Base-by-base conservation (phyloP, 2,888 invertebrate genomes). In the Eulithis prunata region DNA sequence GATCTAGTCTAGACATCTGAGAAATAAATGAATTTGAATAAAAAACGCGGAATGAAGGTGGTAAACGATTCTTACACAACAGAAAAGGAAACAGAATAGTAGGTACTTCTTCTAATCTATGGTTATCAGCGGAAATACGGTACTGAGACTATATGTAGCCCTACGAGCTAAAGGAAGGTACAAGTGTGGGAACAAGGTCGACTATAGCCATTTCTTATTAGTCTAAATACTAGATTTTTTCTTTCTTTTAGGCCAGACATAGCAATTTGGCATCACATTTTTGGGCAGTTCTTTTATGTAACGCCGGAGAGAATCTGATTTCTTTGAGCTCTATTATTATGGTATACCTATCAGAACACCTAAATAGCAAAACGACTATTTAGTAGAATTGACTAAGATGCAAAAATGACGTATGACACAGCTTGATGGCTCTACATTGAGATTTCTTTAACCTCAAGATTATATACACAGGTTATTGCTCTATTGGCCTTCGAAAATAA, bases 401-500 rank as follows among this genome's bases (percentile, higher is more conserved):
- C n/a, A n/a, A n/a, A n/a, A n/a, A n/a, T n/a, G n/a, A n/a, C n/a
- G 21, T 21, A 21, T 21, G 21, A 21, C 21, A 21, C 21, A 21
- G 21, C 21, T 21, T 21, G 21, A 32, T 32, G 6, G 32, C 14
- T 13, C 12, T 52, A 55, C 43, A 8, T 21, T 21, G 21, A 21
- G 21, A 49, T 64, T 41, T 28, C 59, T 64, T 58, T 62, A 64
- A 62, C 61, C 58, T 45, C 55, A 54, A 58, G 64, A 58, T 54
- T 38, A 10, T n/a, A 55, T 45, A 52, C 55, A 11, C 3, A 32
- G 68, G 68, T 64, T 64, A 62, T 68, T 68, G 68, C 54, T 55
- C 64, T 41, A 14, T 56, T 64, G 56, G 62, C 68, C 68, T 68
- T 68, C 64, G 46, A 46, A 56, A 55, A 11, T 46, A 43, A 55